A percentile compares a stretch with the other conserved stretches of the same genome.
Conservation (phyloP, 2,113 vertebrate species). For the Microtus ochrogaster region DNA sequence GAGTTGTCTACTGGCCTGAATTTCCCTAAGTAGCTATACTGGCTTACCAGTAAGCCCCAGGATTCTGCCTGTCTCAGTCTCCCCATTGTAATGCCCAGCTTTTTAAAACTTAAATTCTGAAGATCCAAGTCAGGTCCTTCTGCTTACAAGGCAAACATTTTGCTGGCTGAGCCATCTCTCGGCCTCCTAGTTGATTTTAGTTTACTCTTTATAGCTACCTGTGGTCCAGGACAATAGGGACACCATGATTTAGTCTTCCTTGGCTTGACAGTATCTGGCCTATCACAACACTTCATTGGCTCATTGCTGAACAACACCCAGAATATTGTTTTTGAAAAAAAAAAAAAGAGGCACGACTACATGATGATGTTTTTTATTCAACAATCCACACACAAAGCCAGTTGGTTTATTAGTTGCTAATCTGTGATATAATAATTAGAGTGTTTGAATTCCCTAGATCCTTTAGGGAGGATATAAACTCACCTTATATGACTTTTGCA, state of each 20-base stretch:
- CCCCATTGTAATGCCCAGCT: neutral
- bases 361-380: neutral
- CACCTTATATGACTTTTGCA: neutral
- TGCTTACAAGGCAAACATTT: neutral
- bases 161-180: neutral
- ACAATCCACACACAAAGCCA: neutral
- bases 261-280: neutral
- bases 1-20: neutral
- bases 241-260: neutral
- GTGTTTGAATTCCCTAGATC: slow-evolving; percentile 1
- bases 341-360: neutral
- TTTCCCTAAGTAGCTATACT: neutral
- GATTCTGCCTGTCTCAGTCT: neutral
- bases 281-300: neutral
- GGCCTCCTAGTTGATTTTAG: neutral
- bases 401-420: slow-evolving; percentile 25
- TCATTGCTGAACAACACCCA: neutral
- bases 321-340: neutral
- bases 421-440: neutral
- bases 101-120: neutral
- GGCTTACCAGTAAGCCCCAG: neutral
- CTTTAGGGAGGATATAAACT: slow-evolving; percentile 31
- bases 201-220: neutral
- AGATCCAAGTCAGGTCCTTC: neutral
- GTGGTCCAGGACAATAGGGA: neutral